Base-by-base conservation (phyloP, 2,113 vertebrate genomes). In the Notarius lentiginosus region DNA sequence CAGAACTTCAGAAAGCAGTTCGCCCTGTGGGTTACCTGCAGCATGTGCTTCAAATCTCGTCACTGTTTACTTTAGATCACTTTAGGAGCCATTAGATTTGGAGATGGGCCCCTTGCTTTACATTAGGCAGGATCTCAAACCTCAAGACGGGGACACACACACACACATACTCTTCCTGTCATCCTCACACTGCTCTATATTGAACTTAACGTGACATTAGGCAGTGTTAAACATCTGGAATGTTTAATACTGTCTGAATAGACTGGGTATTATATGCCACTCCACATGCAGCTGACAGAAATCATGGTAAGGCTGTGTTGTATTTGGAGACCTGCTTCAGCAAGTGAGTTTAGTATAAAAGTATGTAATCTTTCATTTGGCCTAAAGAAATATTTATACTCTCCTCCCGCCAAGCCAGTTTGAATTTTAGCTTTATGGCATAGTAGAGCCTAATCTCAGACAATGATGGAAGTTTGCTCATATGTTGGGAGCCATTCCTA, bases 271-370 rank as follows among this genome's bases (percentile, higher is more conserved):
- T 55, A 55, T 30, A 55, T 53, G 49, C 24, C 47, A 66, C 63
- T 80, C 27, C 5, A 41, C 17, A 79, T 17, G 60, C 30, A 79
- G 7, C n/a, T 79, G 18, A 30, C 14, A 20, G 58, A 81, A 60
- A 24, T 47, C 41, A 81, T 5, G 24, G 27, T 58, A 27, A 11
- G 72, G 41, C 6, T 53, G 11, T 63, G 49, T 85, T 88, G 58
- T 41, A 10, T 83, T 83, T 89, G 72, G 34, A 83, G 24, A 81
- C 30, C 27, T 86, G 51, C 61, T 86, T 83, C 5, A 47, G 24
- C 76, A 51, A 51, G 61, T 58, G 17, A 58, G 55, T 80, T 85
- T 27, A 58, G 53, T n/a, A 83, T 47, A 8, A 75, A 61, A 61
- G 83, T 47, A 84, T 75, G 15, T 41, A 75, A 60, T 83, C 27